Evolutionary conservation across 2,113 vertebrate species (phyloP), one percentile per base, ranked within the genome.

Genomic region (Fukomys damarensis): DNA sequence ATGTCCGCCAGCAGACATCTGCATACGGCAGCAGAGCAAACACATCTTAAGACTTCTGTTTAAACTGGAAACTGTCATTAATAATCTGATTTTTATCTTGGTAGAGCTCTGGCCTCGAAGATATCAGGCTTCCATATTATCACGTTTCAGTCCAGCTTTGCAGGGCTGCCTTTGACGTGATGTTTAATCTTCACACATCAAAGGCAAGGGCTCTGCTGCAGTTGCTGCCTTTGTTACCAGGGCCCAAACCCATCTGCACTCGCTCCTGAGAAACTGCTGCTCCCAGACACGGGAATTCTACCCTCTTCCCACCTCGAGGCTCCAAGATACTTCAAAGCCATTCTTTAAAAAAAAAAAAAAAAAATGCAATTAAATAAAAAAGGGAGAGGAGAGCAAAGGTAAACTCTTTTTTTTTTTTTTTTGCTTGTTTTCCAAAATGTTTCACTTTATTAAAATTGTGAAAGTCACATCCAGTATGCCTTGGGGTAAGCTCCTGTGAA

Each of bases 11-110:
- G 95, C 76, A n/a, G 49, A 35, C 17, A 10, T 56, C 93, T 49
- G 68, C 81, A 1, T n/a, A 49, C 0, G 32, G 72, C 91, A 17
- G 88, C 84, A 30, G 89, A 86, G 63, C 86, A 96, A 91, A 93
- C 89, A 89, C 89, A 66, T 89, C 80, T 87, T 35, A 81, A 96
- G 88, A 59, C 35, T 43, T 83, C 58, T 90, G 88, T 81, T 26
- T 30, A 12, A 94, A 92, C 91, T 97, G 86, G 96, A 95, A 98
- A 93, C 89, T 72, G 90, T 96, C 97, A 97, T 97, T 93, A 94
- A 98, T 97, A 96, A 97, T 84, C 93, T 85, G 96, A 96, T 96
- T 95, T 97, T 85, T 94, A 94, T 97, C 97, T 97, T 87, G 89
- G 58, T 66, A 72, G 94, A 77, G 63, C 74, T 95, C 68, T 77